These are phyloP conservation scores for Apeltes quadracus DNA, from an alignment of 2,113 vertebrate genomes.

Conservation along the genomic window DNA sequence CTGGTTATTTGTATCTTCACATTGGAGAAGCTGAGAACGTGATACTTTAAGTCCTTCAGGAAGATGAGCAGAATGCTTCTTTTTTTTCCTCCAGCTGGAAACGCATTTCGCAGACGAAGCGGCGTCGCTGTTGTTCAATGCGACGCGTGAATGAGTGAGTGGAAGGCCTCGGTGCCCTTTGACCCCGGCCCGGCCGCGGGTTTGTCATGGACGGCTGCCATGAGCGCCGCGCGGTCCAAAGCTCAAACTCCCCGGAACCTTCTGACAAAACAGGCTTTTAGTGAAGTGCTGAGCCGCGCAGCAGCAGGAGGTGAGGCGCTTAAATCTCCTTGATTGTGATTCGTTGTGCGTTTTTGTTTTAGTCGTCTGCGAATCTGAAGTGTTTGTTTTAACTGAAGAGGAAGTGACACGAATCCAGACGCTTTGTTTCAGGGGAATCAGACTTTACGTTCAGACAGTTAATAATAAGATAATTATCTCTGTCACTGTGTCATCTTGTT, in stretches of 20 bases:
- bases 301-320: conserved; percentile 39
- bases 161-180: conserved; percentile 54
- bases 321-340: background rate
- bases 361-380: background rate
- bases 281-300: conserved; percentile 1
- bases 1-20: too few relatives aligned
- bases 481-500: conserved; percentile 1
- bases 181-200: conserved; percentile 47
- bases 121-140: background rate
- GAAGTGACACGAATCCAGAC: background rate
- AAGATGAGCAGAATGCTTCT: too few relatives aligned
- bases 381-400: background rate
- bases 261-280: conserved; percentile 14
- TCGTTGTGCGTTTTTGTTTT: background rate
- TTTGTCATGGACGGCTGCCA: conserved; percentile 62
- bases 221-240: conserved; percentile 67
- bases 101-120: background rate
- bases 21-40: too few relatives aligned
- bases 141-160: background rate
- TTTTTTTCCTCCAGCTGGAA: background rate
- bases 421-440: conserved; percentile 16
- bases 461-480: background rate
- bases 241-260: conserved; percentile 53
- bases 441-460: background rate
- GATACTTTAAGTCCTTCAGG: too few relatives aligned